Evolutionary conservation across 2,797 vertebrate species (phyloP), one percentile per base, ranked within the genome.

Genomic region (Geotrypetes seraphini): DNA sequence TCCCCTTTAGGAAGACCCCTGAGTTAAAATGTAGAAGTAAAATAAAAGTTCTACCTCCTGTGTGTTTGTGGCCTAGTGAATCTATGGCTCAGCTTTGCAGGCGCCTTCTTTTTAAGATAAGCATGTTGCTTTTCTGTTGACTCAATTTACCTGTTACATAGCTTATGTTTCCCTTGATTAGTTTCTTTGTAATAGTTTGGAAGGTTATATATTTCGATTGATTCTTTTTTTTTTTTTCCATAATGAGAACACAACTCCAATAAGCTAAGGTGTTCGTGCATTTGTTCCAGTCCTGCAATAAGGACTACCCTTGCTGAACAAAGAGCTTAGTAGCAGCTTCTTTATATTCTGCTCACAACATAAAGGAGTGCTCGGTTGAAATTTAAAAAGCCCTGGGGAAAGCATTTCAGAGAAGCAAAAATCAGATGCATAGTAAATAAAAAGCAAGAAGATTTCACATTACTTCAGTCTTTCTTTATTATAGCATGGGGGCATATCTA

Each of bases 371-470:
- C 53, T 71, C 51, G 54, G 19, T 26, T 59, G 50, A 68, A 75
- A 66, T 63, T 57, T 60, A 64, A 57, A 47, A 57, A 64, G 32
- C 43, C 43, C 31, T 36, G 18, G 35, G 54, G 57, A 53, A 60
- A 69, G 59, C 46, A 53, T 66, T 53, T 63, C 47, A 57, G 42
- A 56, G 33, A 51, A 60, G 34, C 51, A 40, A 47, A n/a, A 68
- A 68, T 63, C 60, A 43, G 44, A 60, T 64, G 55, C 63, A 53
- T 53, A 47, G 25, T 34, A 58, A 56, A 64, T 61, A 54, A 67
- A n/a, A 63, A 36, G 63, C 34, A 56, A 46, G 56, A 56, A 36
- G 44, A 18, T 29, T 65, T 69, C 53, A 33, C 60, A 44, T 59
- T 58, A 35, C 53, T 57, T 63, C 47, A 53, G 34, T 33, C 40